These are phyloP conservation scores for Dyspetes luteomarginatus DNA, from an alignment of 2,888 invertebrate species.

Conservation along the genomic window DNA sequence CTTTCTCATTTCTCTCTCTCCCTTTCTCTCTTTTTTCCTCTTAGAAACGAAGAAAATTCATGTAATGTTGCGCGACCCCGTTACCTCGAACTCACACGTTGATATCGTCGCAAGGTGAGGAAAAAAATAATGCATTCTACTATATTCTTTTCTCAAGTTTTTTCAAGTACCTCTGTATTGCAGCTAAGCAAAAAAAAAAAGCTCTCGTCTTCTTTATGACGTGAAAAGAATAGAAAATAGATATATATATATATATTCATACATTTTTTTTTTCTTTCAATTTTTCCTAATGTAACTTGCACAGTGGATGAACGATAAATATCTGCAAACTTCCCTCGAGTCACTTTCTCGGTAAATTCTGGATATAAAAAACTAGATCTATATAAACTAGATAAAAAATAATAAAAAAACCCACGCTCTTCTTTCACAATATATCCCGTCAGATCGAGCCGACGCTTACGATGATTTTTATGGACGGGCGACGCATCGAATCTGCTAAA, in stretches of 20 bases:
- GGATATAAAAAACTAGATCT: background rate
- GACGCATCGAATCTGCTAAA: no score
- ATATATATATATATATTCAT: no score
- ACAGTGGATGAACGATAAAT: background rate
- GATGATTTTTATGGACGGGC: no score
- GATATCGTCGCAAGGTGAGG: background rate
- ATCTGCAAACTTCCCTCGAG: background rate
- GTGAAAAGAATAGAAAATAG: background rate
- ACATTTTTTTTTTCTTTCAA: background rate
- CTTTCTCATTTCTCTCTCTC: constrained; percentile 13
- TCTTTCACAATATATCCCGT: no score
- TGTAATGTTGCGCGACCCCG: constrained; percentile 34
- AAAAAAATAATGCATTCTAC: background rate
- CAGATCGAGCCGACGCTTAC: no score
- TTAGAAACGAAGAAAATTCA: constrained; percentile 22
- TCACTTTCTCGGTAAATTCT: background rate
- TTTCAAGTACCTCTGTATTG: background rate
- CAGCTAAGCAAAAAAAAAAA: background rate
- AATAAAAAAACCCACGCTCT: background rate
- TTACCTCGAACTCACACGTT: background rate
- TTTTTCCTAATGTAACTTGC: background rate
- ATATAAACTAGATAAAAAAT: no score
- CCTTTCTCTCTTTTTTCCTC: constrained; percentile 16
- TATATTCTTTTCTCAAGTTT: background rate
- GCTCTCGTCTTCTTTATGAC: background rate